Evolutionary conservation across 2,797 vertebrate species (phyloP).

Genomic region (Anniella stebbinsi): DNA sequence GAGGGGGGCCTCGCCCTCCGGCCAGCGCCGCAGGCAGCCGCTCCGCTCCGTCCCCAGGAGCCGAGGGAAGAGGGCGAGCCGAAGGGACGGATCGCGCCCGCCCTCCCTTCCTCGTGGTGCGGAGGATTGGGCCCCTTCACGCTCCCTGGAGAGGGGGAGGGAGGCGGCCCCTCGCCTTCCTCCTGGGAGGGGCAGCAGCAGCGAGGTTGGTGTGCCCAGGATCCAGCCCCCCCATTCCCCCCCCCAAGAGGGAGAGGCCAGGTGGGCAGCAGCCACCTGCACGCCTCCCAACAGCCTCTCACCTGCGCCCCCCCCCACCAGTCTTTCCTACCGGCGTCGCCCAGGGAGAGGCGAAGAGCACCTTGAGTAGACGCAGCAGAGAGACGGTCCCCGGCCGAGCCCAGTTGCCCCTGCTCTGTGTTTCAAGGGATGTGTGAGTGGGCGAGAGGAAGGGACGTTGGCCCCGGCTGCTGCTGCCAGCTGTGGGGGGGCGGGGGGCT

Average conservation of each 20-base stretch:
- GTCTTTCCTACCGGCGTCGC: too few species aligned
- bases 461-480: not conserved
- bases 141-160: not conserved
- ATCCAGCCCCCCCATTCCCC: not conserved
- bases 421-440: not conserved
- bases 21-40: too few species aligned
- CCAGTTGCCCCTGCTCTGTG: not conserved
- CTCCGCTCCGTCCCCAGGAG: too few species aligned
- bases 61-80: too few species aligned
- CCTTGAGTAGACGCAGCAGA: too few species aligned
- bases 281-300: not conserved
- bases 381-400: not conserved
- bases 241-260: too few species aligned
- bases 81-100: too few species aligned
- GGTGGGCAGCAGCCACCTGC: not conserved
- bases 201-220: accelerated
- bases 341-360: not conserved
- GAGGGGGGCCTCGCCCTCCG: too few species aligned
- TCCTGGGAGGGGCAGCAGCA: not conserved
- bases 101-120: too few species aligned
- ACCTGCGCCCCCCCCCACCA: not conserved
- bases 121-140: not conserved
- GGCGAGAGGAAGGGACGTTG: not conserved
- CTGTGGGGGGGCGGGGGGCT: not conserved
- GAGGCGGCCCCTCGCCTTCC: not conserved